Evolutionary conservation across 2,797 vertebrate genomes (phyloP).

Genomic region (Hipposideros larvatus): DNA sequence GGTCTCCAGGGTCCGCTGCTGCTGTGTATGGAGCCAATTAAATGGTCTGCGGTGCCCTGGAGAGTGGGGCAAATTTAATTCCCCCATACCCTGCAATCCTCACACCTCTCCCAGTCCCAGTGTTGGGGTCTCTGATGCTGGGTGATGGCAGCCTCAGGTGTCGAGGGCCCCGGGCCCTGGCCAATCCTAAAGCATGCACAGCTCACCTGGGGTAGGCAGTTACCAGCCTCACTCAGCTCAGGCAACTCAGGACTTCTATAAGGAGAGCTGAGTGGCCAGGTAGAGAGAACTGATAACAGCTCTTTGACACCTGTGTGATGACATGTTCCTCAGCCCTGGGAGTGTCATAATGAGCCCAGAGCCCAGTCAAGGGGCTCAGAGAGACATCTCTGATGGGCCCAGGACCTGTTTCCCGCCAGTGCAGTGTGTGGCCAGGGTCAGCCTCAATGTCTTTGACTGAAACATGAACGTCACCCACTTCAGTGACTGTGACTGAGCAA

Average conservation of each 20-base stretch:
- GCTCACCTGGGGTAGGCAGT: neutral
- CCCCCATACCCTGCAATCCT: neutral
- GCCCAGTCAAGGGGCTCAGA: neutral
- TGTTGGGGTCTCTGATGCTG: neutral
- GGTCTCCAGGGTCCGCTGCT: neutral
- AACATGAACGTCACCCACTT: neutral
- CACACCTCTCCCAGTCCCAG: neutral
- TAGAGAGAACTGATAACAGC: neutral
- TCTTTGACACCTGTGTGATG: fast-evolving
- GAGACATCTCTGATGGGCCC: neutral
- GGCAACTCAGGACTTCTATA: neutral
- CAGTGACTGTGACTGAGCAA: neutral
- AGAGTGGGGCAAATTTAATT: neutral
- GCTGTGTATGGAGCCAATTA: neutral
- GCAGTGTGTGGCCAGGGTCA: neutral
- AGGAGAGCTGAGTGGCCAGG: neutral
- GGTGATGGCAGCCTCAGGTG: neutral
- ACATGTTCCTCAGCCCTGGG: too few relatives aligned
- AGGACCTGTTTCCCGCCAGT: neutral
- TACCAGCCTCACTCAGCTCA: neutral
- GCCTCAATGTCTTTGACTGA: neutral
- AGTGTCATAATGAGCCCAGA: neutral
- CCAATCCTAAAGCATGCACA: neutral
- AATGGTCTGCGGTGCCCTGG: fast-evolving
- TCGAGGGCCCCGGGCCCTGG: neutral